Percentiles rank a stretch among this genome's conserved stretches.
Evolutionary conservation across 2,888 invertebrate genomes (phyloP).

Genomic region (Drosophila nigritarsus): DNA sequence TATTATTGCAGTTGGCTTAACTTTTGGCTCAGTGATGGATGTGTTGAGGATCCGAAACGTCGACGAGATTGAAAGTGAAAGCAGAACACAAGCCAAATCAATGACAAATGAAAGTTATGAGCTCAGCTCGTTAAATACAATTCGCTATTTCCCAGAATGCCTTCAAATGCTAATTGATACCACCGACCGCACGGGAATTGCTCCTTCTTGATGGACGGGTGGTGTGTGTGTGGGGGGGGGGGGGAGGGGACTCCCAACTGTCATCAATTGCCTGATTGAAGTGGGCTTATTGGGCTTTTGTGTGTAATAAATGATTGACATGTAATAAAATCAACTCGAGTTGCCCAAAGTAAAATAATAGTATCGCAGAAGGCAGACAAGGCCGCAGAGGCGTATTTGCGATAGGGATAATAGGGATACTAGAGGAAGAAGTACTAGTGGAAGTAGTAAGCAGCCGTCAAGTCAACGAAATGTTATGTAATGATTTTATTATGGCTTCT

Average conservation of each 20-base stretch:
- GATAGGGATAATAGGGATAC: not conserved
- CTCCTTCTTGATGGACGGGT: not conserved
- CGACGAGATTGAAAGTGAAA: slow-evolving; percentile 26
- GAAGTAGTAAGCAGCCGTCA: not conserved
- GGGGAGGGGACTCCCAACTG: not conserved
- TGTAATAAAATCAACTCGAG: slow-evolving; percentile 55
- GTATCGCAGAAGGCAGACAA: slow-evolving; percentile 12
- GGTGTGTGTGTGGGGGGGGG: fast-evolving
- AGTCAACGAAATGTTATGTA: slow-evolving; percentile 56
- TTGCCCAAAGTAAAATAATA: slow-evolving; percentile 39
- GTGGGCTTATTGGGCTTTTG: slow-evolving; percentile 37
- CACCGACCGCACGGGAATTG: not conserved
- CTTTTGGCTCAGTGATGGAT: slow-evolving; percentile 22
- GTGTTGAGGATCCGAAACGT: slow-evolving; percentile 12
- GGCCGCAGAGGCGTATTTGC: not conserved
- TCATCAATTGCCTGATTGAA: slow-evolving; percentile 44
- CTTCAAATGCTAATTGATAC: slow-evolving; percentile 43
- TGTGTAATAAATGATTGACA: slow-evolving; percentile 52
- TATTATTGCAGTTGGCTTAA: slow-evolving; percentile 10
- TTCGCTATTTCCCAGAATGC: slow-evolving; percentile 25
- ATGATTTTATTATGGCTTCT: slow-evolving; percentile 63
- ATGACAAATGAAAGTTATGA: slow-evolving; percentile 60
- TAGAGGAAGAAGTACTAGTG: not conserved
- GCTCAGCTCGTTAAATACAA: slow-evolving; percentile 38
- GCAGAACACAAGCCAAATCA: slow-evolving; percentile 17